These are phyloP conservation scores for Xenops minutus DNA, from an alignment of 2,797 vertebrate genomes.

Conservation along the genomic window DNA sequence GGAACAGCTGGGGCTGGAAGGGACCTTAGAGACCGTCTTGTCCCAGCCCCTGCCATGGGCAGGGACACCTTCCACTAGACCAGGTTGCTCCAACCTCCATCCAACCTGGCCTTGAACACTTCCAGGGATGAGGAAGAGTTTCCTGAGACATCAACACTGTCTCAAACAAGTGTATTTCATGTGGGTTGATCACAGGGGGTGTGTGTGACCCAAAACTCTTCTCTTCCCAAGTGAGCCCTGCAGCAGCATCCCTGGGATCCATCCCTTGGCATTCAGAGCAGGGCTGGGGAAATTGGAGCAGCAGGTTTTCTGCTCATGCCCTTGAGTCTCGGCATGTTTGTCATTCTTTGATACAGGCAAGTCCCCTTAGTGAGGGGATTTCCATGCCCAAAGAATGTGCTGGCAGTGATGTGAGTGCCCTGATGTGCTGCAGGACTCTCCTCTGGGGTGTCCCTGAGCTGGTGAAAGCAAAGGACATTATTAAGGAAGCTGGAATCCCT, in stretches of 20 bases:
- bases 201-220: no score
- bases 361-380: background rate
- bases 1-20: background rate
- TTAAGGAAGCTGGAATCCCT: slow-evolving; percentile 45
- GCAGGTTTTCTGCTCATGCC: background rate
- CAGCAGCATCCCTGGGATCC: background rate
- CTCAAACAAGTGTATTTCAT: background rate
- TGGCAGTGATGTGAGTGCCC: background rate
- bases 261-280: background rate
- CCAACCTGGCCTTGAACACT: background rate
- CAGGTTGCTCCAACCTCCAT: accelerated
- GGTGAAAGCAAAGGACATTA: background rate
- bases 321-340: accelerated
- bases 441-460: background rate
- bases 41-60: background rate
- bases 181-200: background rate
- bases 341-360: background rate
- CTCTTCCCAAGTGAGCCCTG: accelerated
- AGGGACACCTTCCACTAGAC: background rate
- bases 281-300: background rate
- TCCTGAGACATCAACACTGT: background rate
- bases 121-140: background rate
- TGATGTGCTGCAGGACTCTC: background rate
- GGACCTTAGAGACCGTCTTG: background rate
- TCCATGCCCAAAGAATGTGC: background rate